phyloP scores from a whole-genome alignment of 2,888 invertebrate species.

The Caenorhabditis zanzibari region DNA sequence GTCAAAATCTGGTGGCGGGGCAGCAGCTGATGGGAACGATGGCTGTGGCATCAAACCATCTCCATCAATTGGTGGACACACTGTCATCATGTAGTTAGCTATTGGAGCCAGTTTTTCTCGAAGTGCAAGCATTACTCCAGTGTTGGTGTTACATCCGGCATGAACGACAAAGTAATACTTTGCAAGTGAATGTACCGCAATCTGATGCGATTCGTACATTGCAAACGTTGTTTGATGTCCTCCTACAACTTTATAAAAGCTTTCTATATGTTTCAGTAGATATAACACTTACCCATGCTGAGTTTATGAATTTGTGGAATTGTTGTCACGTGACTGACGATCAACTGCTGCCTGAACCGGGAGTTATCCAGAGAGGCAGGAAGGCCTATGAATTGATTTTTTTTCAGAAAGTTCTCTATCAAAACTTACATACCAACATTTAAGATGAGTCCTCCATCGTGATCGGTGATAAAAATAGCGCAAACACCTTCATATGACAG shows the following conservation, averaged over 20 bases:
- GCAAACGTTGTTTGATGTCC: constrained; percentile 59
- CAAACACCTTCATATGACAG: constrained; percentile 63
- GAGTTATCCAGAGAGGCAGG: constrained; percentile 45
- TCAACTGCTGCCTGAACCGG: constrained; percentile 33
- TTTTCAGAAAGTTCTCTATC: neutral
- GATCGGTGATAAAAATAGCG: constrained; percentile 72
- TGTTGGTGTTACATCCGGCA: constrained; percentile 54
- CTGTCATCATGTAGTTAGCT: constrained; percentile 45
- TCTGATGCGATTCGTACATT: constrained; percentile 52
- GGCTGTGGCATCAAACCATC: constrained; percentile 35
- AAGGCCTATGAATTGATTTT: constrained; percentile 26
- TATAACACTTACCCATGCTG: constrained; percentile 36
- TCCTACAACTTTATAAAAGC: constrained; percentile 18
- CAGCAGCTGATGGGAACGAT: constrained; percentile 35
- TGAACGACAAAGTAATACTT: constrained; percentile 58
- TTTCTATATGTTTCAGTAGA: neutral
- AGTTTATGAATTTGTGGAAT: constrained; percentile 61
- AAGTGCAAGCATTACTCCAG: constrained; percentile 58
- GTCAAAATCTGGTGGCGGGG: constrained; percentile 44
- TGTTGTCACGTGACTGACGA: constrained; percentile 49
- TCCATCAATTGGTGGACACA: constrained; percentile 58
- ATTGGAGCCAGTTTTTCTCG: constrained; percentile 63
- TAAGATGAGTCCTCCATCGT: constrained; percentile 65
- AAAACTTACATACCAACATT: constrained; percentile 56
- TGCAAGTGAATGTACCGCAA: constrained; percentile 51